Base-by-base conservation (phyloP, 2,888 invertebrate species). In the Sarcophaga subvicina region DNA sequence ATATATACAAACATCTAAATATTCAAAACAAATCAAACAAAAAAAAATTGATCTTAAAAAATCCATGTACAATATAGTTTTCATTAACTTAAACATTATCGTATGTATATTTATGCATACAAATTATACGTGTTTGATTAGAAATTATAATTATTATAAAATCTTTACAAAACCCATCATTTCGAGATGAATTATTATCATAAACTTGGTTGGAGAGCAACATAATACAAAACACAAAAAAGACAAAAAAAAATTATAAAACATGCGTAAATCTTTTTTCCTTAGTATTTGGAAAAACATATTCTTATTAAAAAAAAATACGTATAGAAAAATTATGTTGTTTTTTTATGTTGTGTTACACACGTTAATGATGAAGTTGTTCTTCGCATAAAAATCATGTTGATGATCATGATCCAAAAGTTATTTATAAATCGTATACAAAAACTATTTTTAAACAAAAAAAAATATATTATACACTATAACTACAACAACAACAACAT, bases 351-450 rank as follows among this genome's bases (percentile, higher is more conserved):
- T 27, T 45, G 17, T 70, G 77, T 54, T 81, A 64, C 60, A 77
- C 22, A 75, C 70, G 75, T 49, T 86, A 17, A 81, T 87, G 78
- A 78, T 84, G 67, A 87, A 76, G 81, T 84, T 87, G 87, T 64
- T 80, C 80, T 80, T 80, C 70, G 84, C 80, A 80, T 85, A 80
- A 81, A 70, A 79, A 76, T 79, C 72, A 80, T 83, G 67, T 72
- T 83, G 67, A 66, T 71, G 81, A 85, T 85, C 78, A 81, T 81
- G 78, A 81, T 81, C 54, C 27, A 82, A 14, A 82, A 84, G 78
- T 79, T 87, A 84, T 84, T 87, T 87, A 82, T 82, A 87, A 82
- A 80, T 60, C 22, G 79, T 84, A 84, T 84, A 84, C 83, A 81
- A 81, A 54, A 82, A 76, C 87, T 87, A 87, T 84, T 79, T 87